Evolutionary conservation across 1,140 invertebrate genomes (phyloP), one percentile per base, ranked within the genome.

Genomic region (Saccostrea echinata): DNA sequence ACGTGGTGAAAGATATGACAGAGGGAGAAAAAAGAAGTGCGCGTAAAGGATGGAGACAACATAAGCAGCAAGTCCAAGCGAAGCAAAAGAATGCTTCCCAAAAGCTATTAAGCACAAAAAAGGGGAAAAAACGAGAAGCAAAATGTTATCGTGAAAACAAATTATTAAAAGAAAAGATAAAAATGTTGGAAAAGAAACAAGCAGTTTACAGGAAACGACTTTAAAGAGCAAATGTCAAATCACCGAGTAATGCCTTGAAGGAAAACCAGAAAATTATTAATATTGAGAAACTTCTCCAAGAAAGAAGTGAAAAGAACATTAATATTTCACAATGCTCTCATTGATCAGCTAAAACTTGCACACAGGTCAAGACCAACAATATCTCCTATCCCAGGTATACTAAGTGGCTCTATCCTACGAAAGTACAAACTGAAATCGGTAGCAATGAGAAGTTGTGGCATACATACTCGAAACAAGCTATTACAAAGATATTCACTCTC

Each of bases 91-190:
- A 21, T 16, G 0, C 16, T 57, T 21, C 55, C 16, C 55, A 57
- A 57, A 57, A 57, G 55, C 55, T 57, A 76, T 30, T 4, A 11
- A 76, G 84, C n/a, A 82, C 12, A 86, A 82, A 43, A 83, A 87
- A 87, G 21, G 43, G 30, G 43, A 87, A 87, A 33, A 27, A 53
- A 52, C 11, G 83, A 33, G 76, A 87, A 12, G 27, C 57, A 27
- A 82, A 87, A 87, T 87, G 86, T 30, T 84, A 84, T 27, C 43
- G 64, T 33, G 86, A 87, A 21, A 87, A 84, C 13, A 13, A 68
- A 71, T 6, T 18, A 16, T 51, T 87, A 12, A 53, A 35, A 84
- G 43, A 52, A 27, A 81, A 87, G 27, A 57, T 87, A 18, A 61
- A 84, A 53, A 83, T 52, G n/a, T 33, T 24, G 55, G 21, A 30